Percentiles rank a stretch among this genome's conserved stretches.
Evolutionary conservation across 2,113 vertebrate genomes (phyloP).

Genomic region (Siniperca chuatsi): DNA sequence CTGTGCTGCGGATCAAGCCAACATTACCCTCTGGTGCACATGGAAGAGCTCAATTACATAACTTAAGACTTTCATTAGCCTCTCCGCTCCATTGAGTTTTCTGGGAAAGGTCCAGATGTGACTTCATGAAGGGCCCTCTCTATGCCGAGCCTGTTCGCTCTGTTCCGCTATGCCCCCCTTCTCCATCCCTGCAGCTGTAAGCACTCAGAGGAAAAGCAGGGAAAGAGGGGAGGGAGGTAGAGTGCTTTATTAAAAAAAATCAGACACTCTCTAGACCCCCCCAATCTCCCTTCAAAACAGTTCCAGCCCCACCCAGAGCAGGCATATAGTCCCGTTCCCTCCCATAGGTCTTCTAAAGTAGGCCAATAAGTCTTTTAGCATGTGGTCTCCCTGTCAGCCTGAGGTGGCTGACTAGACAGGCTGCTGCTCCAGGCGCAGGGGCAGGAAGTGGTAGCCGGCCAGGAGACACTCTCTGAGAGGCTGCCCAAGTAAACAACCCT

Average conservation of each 20-base stretch:
- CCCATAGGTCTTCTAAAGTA: constrained; percentile 72
- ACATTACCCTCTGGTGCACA: constrained; percentile 72
- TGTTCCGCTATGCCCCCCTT: constrained; percentile 57
- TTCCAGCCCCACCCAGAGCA: constrained; percentile 66
- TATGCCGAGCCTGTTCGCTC: constrained; percentile 71
- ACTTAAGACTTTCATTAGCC: constrained; percentile 81
- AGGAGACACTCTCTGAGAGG: constrained; percentile 75
- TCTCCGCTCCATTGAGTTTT: constrained; percentile 72
- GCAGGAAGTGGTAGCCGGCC: constrained; percentile 79
- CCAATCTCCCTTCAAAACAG: constrained; percentile 61
- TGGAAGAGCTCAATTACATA: constrained; percentile 82
- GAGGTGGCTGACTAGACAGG: constrained; percentile 80
- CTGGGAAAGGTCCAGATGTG: constrained; percentile 83
- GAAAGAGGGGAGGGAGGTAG: constrained; percentile 56
- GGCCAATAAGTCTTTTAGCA: constrained; percentile 83
- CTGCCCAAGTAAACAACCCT: constrained; percentile 81
- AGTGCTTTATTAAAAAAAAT: constrained; percentile 76
- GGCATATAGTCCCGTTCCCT: constrained; percentile 33
- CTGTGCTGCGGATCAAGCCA: constrained; percentile 65
- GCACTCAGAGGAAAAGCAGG: constrained; percentile 76
- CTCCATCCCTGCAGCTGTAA: constrained; percentile 77
- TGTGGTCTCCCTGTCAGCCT: constrained; percentile 73
- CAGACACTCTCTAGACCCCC: constrained; percentile 57
- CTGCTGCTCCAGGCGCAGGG: constrained; percentile 70
- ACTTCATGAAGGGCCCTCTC: constrained; percentile 81